Evolutionary conservation across 2,888 invertebrate genomes (phyloP).

Genomic region (Chloromyia formosa): DNA sequence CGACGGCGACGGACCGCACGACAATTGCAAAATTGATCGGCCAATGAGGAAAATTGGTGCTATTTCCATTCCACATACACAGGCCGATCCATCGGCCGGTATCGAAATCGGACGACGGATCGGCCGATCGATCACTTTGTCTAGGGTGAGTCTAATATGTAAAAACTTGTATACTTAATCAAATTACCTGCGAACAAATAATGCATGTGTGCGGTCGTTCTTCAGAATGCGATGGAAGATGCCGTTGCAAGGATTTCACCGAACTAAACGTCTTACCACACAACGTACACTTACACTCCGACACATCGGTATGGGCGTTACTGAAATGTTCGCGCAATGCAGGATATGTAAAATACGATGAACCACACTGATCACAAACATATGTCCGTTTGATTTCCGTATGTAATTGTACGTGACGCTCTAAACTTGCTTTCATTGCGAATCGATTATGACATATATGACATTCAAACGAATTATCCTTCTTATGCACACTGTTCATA

Average conservation of each 20-base stretch:
- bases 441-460: conserved; percentile 64
- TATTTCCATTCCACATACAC: too few species aligned
- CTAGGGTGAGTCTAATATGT: too few species aligned
- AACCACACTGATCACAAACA: conserved; percentile 63
- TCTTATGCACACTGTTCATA: conserved; percentile 62
- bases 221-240: conserved; percentile 63
- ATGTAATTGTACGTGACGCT: conserved; percentile 63
- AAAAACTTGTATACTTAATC: too few species aligned
- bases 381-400: conserved; percentile 63
- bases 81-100: too few species aligned
- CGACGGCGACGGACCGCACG: too few species aligned
- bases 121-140: too few species aligned
- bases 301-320: conserved; percentile 62
- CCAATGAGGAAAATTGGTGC: too few species aligned
- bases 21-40: too few species aligned
- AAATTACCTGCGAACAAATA: conserved; percentile 61
- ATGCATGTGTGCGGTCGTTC: conserved; percentile 63
- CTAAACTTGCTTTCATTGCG: conserved; percentile 62
- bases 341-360: conserved; percentile 63
- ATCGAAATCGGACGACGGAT: too few species aligned
- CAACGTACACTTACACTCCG: conserved; percentile 62
- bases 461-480: conserved; percentile 63
- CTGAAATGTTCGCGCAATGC: conserved; percentile 63
- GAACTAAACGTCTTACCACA: conserved; percentile 63
- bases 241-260: conserved; percentile 61